Evolutionary conservation across 1,140 invertebrate genomes (phyloP).

Genomic region (Palaemon carinicauda): DNA sequence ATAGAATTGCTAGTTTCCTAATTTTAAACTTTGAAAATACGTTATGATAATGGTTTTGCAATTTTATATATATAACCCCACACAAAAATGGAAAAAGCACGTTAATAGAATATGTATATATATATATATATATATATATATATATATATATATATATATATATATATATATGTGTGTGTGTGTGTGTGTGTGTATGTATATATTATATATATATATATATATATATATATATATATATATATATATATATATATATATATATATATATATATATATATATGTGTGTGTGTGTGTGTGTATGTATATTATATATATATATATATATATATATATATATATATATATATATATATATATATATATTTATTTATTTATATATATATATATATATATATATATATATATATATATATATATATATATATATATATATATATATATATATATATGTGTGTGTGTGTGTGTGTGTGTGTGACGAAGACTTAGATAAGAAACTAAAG

Average conservation of each 20-base stretch:
- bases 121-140: too few species aligned
- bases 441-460: conserved; percentile 7
- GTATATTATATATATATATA: conserved; percentile 4
- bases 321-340: conserved; percentile 17
- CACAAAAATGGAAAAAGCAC: too few species aligned
- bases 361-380: not conserved
- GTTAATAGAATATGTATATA: too few species aligned
- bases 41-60: too few species aligned
- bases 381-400: not conserved
- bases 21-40: too few species aligned
- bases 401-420: conserved; percentile 17
- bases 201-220: not conserved
- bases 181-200: too few species aligned
- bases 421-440: conserved; percentile 8
- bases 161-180: not conserved
- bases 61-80: too few species aligned
- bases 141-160: too few species aligned
- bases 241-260: conserved; percentile 13
- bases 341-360: conserved; percentile 19
- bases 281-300: not conserved
- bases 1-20: too few species aligned
- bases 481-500: not conserved
- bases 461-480: not conserved
- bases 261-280: conserved; percentile 10
- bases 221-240: conserved; percentile 17